phyloP scores from a whole-genome alignment of 2,797 vertebrate species.

The Notamacropus eugenii region DNA sequence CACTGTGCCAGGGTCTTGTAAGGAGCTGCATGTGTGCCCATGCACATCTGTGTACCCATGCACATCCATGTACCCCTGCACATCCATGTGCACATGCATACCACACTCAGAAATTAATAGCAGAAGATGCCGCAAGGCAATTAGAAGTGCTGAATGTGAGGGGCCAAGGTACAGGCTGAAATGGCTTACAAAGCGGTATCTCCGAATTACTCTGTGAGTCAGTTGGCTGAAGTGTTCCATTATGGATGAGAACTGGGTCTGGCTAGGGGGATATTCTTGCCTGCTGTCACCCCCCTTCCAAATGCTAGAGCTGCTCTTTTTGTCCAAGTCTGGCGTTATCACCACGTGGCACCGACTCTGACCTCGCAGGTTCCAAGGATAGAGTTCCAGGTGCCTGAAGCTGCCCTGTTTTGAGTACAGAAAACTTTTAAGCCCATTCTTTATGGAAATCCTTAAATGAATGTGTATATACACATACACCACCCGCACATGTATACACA shows the following conservation, averaged over 20 bases:
- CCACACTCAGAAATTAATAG: background rate
- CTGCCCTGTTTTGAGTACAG: background rate
- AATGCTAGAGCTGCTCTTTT: background rate
- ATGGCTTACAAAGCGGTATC: background rate
- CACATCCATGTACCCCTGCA: background rate
- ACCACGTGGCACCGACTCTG: fast-evolving
- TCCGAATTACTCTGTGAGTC: background rate
- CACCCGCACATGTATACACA: no score
- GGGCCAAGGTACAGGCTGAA: background rate
- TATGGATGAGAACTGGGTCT: background rate
- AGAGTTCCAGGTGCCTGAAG: background rate
- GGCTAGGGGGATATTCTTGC: background rate
- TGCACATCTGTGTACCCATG: background rate
- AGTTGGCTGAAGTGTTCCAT: fast-evolving
- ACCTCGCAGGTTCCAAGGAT: no score
- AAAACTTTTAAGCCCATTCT: background rate
- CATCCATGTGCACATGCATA: no score
- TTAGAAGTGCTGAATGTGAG: background rate
- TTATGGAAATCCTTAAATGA: background rate
- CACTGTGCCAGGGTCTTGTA: background rate
- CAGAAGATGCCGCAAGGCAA: background rate
- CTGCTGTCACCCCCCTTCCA: background rate
- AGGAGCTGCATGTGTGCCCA: background rate
- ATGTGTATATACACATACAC: background rate
- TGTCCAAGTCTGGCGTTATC: background rate